phyloP scores from a whole-genome alignment of 2,797 vertebrate species.

The Pangasius larnaudii region DNA sequence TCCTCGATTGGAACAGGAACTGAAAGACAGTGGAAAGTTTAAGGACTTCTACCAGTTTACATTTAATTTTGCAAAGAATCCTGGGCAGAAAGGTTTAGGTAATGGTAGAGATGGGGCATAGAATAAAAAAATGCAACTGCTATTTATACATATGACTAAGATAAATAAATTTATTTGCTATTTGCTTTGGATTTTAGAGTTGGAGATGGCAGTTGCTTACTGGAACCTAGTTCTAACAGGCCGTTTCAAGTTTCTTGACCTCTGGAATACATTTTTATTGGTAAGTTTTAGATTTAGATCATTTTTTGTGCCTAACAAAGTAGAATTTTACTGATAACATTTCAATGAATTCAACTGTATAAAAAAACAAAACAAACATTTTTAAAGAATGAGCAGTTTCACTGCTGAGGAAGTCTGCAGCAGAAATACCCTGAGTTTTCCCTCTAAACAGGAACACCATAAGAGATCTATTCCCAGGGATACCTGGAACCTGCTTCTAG shows the following conservation, averaged over 20 bases:
- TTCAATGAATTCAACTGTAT: not conserved
- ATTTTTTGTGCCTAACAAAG: not conserved
- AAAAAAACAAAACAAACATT: not conserved
- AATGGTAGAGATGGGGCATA: constrained; percentile 58
- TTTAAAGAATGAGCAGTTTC: not conserved
- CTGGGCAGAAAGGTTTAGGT: constrained; percentile 97
- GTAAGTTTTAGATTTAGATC: constrained; percentile 74
- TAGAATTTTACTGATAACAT: not conserved
- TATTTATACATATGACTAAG: not conserved
- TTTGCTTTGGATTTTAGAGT: constrained; percentile 78
- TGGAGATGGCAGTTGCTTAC: constrained; percentile 98
- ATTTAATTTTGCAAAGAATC: constrained; percentile 97
- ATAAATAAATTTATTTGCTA: not conserved
- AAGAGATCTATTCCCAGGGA: constrained; percentile 96
- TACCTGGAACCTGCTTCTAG: constrained; percentile 96
- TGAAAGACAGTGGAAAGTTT: constrained; percentile 91
- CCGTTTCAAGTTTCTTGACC: constrained; percentile 97
- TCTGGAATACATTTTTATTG: constrained; percentile 98
- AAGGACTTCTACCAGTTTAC: constrained; percentile 99
- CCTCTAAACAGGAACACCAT: constrained; percentile 86
- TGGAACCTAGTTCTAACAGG: constrained; percentile 96
- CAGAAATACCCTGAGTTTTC: not conserved
- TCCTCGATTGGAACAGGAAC: constrained; percentile 91
- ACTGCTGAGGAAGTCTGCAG: not conserved
- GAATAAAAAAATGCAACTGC: not conserved